Evolutionary conservation across 2,797 vertebrate species (phyloP), one percentile per base, ranked within the genome.

Genomic region (Brachyrhaphis roseni): DNA sequence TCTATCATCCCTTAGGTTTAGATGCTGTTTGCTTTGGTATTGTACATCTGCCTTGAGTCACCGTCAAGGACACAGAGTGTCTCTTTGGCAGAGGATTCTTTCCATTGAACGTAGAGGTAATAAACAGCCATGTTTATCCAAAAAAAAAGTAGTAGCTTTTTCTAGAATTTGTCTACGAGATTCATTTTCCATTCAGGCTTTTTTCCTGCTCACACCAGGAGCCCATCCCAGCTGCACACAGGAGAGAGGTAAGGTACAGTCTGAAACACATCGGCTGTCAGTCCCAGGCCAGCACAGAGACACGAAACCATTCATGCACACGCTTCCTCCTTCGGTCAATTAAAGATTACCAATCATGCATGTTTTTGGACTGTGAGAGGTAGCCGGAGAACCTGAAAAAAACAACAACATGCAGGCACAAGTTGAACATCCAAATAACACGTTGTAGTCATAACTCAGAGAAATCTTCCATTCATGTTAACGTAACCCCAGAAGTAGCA

Each of bases 1-100:
- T 88, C 87, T 87, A 84, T 92, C 86, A 90, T 83, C 90, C 85
- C 78, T 72, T 77, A 81, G 82, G 78, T 85, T 87, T 78, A 89
- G 75, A 82, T 70, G 83, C 78, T 88, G 87, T 92, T 92, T 91
- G 87, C 87, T 84, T 72, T 88, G 84, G 84, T 81, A 86, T 90
- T 89, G 81, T 90, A 16, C 62, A 31, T 75, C 70, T 70, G 80
- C 81, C 59, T 84, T 70, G 72, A 77, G 71, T 70, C 59, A 76
- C 77, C 79, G 86, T 80, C 72, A 82, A 86, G 85, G 84, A 83
- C 72, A 13, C 75, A 76, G 34, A 64, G 51, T 46, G 23, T 47
- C 78, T 86, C 83, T 83, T 74, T 73, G 78, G 68, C 45, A 8
- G 72, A 62, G 36, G 46, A 41, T 75, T 85, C 46, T 92, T 93